Base-by-base conservation (phyloP, 1,140 invertebrate species). In the Drosophila ogumai region DNA sequence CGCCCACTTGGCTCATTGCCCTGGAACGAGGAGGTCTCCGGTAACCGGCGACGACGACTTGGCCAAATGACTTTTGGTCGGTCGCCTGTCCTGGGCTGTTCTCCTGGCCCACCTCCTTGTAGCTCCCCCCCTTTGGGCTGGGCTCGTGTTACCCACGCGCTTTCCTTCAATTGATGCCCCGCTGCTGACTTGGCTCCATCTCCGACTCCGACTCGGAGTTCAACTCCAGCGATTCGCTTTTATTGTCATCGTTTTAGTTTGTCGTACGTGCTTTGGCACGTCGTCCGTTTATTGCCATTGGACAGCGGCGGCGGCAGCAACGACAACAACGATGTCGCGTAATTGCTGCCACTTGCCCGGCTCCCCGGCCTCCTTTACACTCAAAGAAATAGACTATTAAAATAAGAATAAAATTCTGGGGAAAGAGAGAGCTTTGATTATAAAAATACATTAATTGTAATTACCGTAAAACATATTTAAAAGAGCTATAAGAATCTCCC, bases 161-260 rank as follows among this genome's bases (percentile, higher is more conserved):
- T 82, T 66, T 79, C 66, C 44, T 47, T 19, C 79, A 74, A 80
- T 85, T 82, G 80, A 68, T 69, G 67, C 47, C 40, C 44, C 44
- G 44, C 49, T 58, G 65, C 49, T 58, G 65, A 50, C 66, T 69
- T 32, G 43, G 15, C 44, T 44, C 56, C 28, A 15, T 32, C 28
- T 54, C 32, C 34, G 9, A 31, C 57, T 57, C 55, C 68, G 44
- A 15, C 22, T 47, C 13, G 17, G 7, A 41, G 61, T 77, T 61
- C 58, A 52, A 64, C 36, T 54, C 59, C 55, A 55, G 82, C 79
- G 68, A 88, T 87, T 87, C 76, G 76, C 65, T 88, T 87, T 87
- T 87, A 87, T 87, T 88, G 85, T 87, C 84, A 87, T 86, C 82
- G 79, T 76, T 80, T 88, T 80, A 80, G 84, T 88, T 82, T 80